Conservation (phyloP, 2,888 invertebrate species). For the Rotaria magnacalcarata region DNA sequence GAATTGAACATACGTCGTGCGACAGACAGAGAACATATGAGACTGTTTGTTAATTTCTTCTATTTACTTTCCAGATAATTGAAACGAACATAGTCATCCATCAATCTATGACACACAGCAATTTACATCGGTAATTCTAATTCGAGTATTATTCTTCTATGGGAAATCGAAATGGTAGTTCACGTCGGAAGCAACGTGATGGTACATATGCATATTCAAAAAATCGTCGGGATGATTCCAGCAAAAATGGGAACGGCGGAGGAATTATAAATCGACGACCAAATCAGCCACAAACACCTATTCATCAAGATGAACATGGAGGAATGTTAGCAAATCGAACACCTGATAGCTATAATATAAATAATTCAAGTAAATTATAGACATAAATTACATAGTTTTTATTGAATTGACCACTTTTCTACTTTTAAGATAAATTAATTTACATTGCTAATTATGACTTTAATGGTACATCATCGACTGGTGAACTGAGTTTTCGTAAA, state of each 20-base stretch:
- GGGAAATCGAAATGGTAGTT: not conserved
- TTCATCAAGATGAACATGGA: not conserved
- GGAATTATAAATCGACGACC: not conserved
- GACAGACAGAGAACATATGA: not conserved
- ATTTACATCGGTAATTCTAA: not conserved
- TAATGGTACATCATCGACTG: not conserved
- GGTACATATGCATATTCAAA: not conserved
- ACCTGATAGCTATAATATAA: not conserved
- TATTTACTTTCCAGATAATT: not conserved
- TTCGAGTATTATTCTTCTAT: not conserved
- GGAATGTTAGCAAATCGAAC: not conserved
- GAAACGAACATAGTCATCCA: not conserved
- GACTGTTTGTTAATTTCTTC: not conserved
- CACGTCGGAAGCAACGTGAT: not conserved
- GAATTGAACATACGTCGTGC: not conserved
- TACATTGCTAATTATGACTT: constrained; percentile 32
- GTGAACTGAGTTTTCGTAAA: constrained; percentile 31
- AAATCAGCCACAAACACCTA: not conserved
- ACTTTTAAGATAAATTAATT: not conserved
- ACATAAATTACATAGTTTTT: not conserved
- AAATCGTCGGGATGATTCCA: not conserved
- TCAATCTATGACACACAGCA: not conserved
- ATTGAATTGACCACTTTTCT: not conserved
- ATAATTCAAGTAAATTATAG: not conserved
- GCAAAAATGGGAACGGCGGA: not conserved